Evolutionary conservation across 1,140 invertebrate genomes (phyloP).

Genomic region (Drosophila tsacasi): DNA sequence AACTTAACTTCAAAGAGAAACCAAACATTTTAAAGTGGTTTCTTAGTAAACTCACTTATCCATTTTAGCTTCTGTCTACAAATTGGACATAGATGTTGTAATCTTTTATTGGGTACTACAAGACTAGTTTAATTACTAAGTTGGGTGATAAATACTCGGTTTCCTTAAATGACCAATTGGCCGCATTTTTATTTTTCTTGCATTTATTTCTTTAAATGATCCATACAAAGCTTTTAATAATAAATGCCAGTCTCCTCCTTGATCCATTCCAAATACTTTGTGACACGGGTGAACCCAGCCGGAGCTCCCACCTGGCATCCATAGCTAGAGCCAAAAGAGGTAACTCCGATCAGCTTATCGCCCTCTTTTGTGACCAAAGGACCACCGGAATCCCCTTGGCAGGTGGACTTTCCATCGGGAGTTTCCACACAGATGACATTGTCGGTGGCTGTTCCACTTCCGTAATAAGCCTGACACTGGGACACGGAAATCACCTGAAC

Average conservation of each 20-base stretch:
- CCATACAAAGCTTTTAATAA: slow-evolving; percentile 28
- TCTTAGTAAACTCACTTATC: background rate
- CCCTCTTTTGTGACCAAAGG: slow-evolving; percentile 57
- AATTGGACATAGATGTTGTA: background rate
- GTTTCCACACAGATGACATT: slow-evolving; percentile 55
- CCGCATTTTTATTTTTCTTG: background rate
- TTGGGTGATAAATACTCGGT: background rate
- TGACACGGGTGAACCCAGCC: slow-evolving; percentile 87
- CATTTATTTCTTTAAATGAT: background rate
- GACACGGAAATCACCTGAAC: slow-evolving; percentile 33
- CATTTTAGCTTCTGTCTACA: background rate
- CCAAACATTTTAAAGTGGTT: background rate
- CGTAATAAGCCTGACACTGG: slow-evolving; percentile 45
- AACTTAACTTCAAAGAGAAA: background rate
- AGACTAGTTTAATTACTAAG: background rate
- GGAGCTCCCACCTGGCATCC: slow-evolving; percentile 86
- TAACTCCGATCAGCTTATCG: slow-evolving; percentile 85
- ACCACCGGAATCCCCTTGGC: slow-evolving; percentile 65
- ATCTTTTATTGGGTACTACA: background rate
- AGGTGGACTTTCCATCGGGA: slow-evolving; percentile 59
- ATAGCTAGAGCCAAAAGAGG: slow-evolving; percentile 85
- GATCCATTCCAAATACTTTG: slow-evolving; percentile 86
- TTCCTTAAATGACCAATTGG: too few relatives aligned
- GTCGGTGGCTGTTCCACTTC: slow-evolving; percentile 35
- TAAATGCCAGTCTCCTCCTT: slow-evolving; percentile 86